Percentiles rank a stretch among this genome's conserved stretches.
Evolutionary conservation across 2,888 invertebrate species (phyloP).

Genomic region (Melanophora roralis): DNA sequence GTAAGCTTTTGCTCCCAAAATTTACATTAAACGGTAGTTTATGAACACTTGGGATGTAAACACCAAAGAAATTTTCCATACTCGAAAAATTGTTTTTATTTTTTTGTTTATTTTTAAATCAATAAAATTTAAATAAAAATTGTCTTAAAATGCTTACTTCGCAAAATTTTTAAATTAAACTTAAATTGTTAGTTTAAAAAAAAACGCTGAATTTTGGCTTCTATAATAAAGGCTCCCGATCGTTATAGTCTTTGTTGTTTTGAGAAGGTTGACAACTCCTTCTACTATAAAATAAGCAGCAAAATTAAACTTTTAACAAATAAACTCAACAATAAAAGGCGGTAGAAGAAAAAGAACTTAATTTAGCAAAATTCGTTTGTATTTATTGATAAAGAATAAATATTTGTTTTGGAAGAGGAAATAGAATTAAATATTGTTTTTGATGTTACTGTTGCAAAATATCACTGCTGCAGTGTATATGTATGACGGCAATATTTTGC

Average conservation of each 20-base stretch:
- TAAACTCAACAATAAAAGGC: background rate
- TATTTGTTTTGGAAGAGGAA: background rate
- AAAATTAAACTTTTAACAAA: background rate
- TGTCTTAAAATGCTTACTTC: no score
- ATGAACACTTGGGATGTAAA: no score
- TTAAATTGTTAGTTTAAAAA: no score
- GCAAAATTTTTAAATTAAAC: no score
- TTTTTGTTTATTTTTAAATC: no score
- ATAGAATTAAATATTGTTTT: conserved; percentile 6
- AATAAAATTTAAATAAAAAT: no score
- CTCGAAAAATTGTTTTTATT: no score
- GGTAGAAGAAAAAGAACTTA: background rate
- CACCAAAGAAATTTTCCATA: no score
- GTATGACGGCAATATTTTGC: conserved; percentile 29
- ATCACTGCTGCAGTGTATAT: background rate
- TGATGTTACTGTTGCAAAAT: background rate
- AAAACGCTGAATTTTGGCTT: no score
- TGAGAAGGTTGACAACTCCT: background rate
- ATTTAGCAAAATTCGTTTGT: conserved; percentile 20
- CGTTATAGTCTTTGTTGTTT: background rate
- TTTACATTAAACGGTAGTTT: no score
- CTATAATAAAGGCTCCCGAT: background rate
- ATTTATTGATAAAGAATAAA: background rate
- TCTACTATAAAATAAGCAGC: background rate
- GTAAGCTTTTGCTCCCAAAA: no score